phyloP scores from a whole-genome alignment of 2,888 invertebrate species.

The Harmothoe impar region DNA sequence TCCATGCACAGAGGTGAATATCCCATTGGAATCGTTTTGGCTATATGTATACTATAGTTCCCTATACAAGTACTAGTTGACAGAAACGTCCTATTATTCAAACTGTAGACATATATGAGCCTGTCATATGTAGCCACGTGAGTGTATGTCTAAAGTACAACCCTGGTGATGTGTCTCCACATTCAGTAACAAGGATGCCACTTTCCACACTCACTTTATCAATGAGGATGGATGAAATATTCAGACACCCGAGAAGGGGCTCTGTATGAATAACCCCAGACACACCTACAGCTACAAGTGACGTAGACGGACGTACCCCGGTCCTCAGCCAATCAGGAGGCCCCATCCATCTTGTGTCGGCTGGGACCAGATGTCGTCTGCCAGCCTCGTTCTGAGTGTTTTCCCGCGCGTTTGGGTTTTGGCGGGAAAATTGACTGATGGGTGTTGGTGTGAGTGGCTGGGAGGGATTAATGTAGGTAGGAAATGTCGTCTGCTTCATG shows the following conservation, averaged over 20 bases:
- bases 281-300: neutral
- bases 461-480: neutral
- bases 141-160: neutral
- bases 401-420: conserved; percentile 5
- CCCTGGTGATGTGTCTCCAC: neutral
- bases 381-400: neutral
- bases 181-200: neutral
- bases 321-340: neutral
- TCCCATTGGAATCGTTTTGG: too few species aligned
- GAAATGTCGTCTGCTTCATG: neutral
- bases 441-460: neutral
- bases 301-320: neutral
- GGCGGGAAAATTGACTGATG: conserved; percentile 47
- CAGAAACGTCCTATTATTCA: too few species aligned
- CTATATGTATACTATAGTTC: too few species aligned
- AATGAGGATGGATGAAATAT: conserved; percentile 3
- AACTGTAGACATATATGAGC: neutral
- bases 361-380: neutral
- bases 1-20: too few species aligned
- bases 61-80: too few species aligned
- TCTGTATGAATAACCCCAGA: conserved; percentile 16
- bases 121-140: neutral
- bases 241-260: neutral
- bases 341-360: conserved; percentile 18
- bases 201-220: neutral